Conservation (phyloP, 2,113 vertebrate species). For the Mesitornis unicolor region DNA sequence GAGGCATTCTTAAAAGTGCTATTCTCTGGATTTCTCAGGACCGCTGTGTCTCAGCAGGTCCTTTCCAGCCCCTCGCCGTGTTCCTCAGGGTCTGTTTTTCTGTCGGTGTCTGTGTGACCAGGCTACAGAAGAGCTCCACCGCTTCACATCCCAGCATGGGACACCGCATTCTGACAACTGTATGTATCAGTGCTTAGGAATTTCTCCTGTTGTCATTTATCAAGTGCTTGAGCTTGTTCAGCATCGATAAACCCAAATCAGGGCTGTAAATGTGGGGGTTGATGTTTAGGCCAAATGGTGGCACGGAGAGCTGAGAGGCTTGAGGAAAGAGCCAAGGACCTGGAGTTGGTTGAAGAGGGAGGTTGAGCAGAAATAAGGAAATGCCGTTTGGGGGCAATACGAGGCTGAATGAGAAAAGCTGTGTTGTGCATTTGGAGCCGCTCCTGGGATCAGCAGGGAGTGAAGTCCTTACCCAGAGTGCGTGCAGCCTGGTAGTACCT, state of each 20-base stretch:
- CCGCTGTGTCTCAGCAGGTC: background rate
- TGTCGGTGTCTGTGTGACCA: background rate
- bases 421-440: background rate
- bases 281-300: background rate
- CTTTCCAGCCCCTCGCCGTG: background rate
- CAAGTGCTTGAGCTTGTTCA: background rate
- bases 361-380: background rate
- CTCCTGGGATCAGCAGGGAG: background rate
- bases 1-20: background rate
- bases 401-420: background rate
- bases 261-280: background rate
- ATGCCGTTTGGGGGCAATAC: background rate
- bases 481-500: background rate
- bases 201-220: background rate
- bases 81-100: background rate
- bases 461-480: background rate
- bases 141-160: background rate
- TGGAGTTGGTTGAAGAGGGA: background rate
- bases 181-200: background rate
- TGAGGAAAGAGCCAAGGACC: background rate
- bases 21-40: constrained; percentile 1
- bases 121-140: background rate
- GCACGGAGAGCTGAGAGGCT: background rate
- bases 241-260: background rate
- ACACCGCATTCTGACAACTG: background rate